phyloP scores from a whole-genome alignment of 2,797 vertebrate genomes.

The Schizothorax lantsangensis region DNA sequence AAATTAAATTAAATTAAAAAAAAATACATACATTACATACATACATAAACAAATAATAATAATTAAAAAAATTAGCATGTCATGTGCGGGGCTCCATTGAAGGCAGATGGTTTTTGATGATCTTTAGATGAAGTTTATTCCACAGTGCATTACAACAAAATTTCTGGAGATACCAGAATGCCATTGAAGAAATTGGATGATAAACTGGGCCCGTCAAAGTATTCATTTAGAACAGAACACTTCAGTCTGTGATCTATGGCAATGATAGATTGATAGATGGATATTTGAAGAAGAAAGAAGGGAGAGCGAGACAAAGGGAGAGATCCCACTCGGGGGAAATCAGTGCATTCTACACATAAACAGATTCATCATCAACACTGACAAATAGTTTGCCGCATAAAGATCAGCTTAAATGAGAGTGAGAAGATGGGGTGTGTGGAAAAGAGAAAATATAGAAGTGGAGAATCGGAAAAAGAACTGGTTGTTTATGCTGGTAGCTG shows the following conservation, averaged over 20 bases:
- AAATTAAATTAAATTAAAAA: no score
- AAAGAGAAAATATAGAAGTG: background rate
- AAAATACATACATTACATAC: no score
- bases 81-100: background rate
- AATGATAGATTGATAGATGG: constrained; percentile 51
- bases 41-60: no score
- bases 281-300: constrained; percentile 41
- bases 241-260: constrained; percentile 45
- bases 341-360: constrained; percentile 82
- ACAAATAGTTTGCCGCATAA: constrained; percentile 79
- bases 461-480: background rate
- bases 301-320: constrained; percentile 57
- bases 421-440: constrained; percentile 54
- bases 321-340: constrained; percentile 83
- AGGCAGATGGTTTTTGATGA: constrained; percentile 3
- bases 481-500: background rate
- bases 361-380: constrained; percentile 85
- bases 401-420: constrained; percentile 78
- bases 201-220: constrained; percentile 34
- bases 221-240: constrained; percentile 17
- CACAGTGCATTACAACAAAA: constrained; percentile 7
- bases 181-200: constrained; percentile 33
- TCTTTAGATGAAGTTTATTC: background rate
- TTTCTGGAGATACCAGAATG: constrained; percentile 10
- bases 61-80: background rate